Percentiles rank a stretch among this genome's conserved stretches.
Conservation (phyloP, 1,140 invertebrate species). For the Teleopsis dalmanni region DNA sequence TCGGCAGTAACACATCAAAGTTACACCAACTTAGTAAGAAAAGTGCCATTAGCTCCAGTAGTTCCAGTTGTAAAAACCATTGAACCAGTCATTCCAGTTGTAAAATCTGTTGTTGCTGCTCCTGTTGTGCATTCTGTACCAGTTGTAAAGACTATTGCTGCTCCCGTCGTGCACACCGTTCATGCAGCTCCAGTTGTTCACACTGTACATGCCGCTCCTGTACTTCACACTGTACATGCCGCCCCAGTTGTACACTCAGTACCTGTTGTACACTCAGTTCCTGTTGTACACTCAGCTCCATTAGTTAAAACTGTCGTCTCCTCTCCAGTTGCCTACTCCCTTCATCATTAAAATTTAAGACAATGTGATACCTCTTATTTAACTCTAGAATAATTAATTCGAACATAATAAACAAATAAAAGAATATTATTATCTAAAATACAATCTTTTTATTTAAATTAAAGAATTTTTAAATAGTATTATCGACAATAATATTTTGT, state of each 20-base stretch:
- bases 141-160: constrained; percentile 15
- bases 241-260: constrained; percentile 25
- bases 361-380: too few species aligned
- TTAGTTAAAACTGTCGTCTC: constrained; percentile 25
- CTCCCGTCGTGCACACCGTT: constrained; percentile 13
- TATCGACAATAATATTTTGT: too few species aligned
- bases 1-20: constrained; percentile 48
- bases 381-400: too few species aligned
- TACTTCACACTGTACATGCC: constrained; percentile 7
- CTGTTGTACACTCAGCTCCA: constrained; percentile 17
- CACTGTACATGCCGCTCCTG: constrained; percentile 13
- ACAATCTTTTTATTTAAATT: too few species aligned
- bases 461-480: too few species aligned
- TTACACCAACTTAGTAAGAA: constrained; percentile 34
- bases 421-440: too few species aligned
- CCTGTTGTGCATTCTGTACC: constrained; percentile 15
- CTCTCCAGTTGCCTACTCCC: constrained; percentile 42
- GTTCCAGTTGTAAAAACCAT: constrained; percentile 24
- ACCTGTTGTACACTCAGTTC: constrained; percentile 19
- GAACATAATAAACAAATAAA: too few species aligned
- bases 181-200: constrained; percentile 10
- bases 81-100: constrained; percentile 17
- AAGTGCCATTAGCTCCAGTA: constrained; percentile 24
- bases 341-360: too few species aligned
- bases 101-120: constrained; percentile 15